Evolutionary conservation across 1,140 invertebrate species (phyloP), one percentile per base, ranked within the genome.

Genomic region (Leptopilina boulardi): DNA sequence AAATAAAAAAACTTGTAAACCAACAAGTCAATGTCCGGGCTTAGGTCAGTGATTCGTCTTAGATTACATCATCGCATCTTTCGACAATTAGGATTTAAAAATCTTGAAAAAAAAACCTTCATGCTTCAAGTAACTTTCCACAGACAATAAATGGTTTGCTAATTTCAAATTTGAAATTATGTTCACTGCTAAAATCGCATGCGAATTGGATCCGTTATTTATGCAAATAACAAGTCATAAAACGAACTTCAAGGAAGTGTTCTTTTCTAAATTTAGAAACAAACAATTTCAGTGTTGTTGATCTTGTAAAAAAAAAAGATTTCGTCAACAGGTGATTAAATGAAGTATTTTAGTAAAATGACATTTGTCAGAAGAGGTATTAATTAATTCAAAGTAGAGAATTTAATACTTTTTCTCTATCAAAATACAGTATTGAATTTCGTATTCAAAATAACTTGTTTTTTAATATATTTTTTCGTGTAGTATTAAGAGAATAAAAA

Each of bases 11-110:
- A 80, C 81, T 83, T 83, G 76, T 80, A 80, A 72, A 80, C 79
- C 80, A 70, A 56, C 82, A 84, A 80, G 84, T 86, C 84, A 83
- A 81, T 81, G 83, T 84, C 83, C 85, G 83, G 80, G 76, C 78
- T 79, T 80, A 80, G 79, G 78, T 75, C 78, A 83, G 80, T 77
- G 82, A 85, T 86, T 75, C 79, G 81, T 80, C 80, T 84, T 83
- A 84, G 82, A 84, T 86, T 84, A 77, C 81, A 84, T 84, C 82
- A 84, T 79, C 71, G 0, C n/a, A n/a, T n/a, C n/a, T 6, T 13
- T 66, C 21, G 59, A 66, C 23, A 66, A 66, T 66, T 34, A 66
- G 59, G 59, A 66, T 66, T 8, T 30, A 30, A 66, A 23, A 66
- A n/a, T 66, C 23, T 3, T 30, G 0, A 26, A 66, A 30, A 66